Conservation (phyloP, 2,113 vertebrate genomes). For the Herpailurus yagouaroundi region DNA sequence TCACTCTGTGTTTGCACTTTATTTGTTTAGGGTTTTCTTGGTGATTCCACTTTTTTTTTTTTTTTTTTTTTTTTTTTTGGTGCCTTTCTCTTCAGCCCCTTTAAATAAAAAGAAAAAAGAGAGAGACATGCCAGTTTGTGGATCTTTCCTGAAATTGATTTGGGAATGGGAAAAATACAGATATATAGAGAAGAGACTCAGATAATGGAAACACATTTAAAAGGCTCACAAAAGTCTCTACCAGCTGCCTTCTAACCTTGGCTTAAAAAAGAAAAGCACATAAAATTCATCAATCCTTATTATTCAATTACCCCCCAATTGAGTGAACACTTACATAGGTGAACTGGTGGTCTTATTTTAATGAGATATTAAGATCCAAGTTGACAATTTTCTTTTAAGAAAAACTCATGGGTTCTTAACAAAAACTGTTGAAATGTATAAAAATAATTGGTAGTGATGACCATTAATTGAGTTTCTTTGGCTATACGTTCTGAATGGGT, state of each 20-base stretch:
- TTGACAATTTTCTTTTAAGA: constrained; percentile 56
- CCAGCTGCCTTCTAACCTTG: constrained; percentile 29
- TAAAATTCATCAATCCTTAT: constrained; percentile 82
- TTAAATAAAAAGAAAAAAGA: constrained; percentile 64
- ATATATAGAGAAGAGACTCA: neutral
- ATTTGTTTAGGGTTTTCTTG: constrained; percentile 93
- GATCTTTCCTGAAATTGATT: constrained; percentile 55
- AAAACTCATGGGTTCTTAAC: constrained; percentile 54
- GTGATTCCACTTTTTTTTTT: constrained; percentile 80
- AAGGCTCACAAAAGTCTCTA: constrained; percentile 57
- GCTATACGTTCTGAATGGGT: constrained; percentile 17
- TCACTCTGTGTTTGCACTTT: constrained; percentile 94
- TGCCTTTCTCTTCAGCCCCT: constrained; percentile 55
- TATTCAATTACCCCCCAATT: constrained; percentile 74
- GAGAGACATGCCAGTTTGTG: constrained; percentile 33
- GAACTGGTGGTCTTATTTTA: constrained; percentile 73
- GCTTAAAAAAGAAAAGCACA: constrained; percentile 72
- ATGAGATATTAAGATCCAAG: constrained; percentile 75
- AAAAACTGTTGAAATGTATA: constrained; percentile 40
- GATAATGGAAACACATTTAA: neutral
- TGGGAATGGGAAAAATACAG: neutral
- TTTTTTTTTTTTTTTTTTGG: neutral
- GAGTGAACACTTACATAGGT: constrained; percentile 75
- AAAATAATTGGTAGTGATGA: constrained; percentile 57
- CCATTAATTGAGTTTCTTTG: constrained; percentile 33